Percentiles rank a stretch among this genome's conserved stretches.
Evolutionary conservation across 2,113 vertebrate genomes (phyloP).

Genomic region (Ageneiosus marmoratus): DNA sequence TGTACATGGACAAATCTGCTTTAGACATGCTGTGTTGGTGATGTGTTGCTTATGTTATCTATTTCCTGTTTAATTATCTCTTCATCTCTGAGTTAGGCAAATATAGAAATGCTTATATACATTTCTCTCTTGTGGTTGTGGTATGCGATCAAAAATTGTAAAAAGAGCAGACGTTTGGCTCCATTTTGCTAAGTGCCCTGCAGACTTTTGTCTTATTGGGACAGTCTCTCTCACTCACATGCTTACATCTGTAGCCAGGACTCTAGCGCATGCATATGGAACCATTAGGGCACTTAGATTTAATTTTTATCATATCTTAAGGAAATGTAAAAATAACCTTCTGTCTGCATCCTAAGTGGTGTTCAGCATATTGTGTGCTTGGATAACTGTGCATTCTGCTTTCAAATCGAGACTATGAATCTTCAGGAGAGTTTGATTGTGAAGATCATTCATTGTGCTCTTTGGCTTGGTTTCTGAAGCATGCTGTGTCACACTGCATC

Average conservation of each 20-base stretch:
- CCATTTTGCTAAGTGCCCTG: conserved; percentile 30
- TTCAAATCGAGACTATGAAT: conserved; percentile 54
- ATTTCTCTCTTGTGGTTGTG: conserved; percentile 6
- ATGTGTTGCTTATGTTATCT: conserved; percentile 13
- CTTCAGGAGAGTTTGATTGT: conserved; percentile 46
- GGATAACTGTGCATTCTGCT: conserved; percentile 47
- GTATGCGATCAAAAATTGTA: neutral
- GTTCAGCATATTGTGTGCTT: conserved; percentile 38
- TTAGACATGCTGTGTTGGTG: neutral
- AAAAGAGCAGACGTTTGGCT: conserved; percentile 23
- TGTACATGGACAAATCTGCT: neutral
- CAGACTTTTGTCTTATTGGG: conserved; percentile 47
- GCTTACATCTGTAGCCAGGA: conserved; percentile 44
- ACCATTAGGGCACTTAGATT: conserved; percentile 56
- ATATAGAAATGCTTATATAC: conserved; percentile 13
- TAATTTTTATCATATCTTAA: conserved; percentile 56
- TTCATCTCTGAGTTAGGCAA: conserved; percentile 14
- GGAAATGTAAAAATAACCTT: conserved; percentile 44
- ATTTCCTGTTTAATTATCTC: conserved; percentile 22
- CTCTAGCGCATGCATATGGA: conserved; percentile 50
- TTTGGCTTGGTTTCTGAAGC: conserved; percentile 47
- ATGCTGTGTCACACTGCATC: conserved; percentile 49
- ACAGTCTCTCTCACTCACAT: conserved; percentile 47
- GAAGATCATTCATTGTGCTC: conserved; percentile 50
- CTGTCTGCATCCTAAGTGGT: conserved; percentile 26